Evolutionary conservation across 2,797 vertebrate species (phyloP).

Genomic region (Acridotheres tristis): DNA sequence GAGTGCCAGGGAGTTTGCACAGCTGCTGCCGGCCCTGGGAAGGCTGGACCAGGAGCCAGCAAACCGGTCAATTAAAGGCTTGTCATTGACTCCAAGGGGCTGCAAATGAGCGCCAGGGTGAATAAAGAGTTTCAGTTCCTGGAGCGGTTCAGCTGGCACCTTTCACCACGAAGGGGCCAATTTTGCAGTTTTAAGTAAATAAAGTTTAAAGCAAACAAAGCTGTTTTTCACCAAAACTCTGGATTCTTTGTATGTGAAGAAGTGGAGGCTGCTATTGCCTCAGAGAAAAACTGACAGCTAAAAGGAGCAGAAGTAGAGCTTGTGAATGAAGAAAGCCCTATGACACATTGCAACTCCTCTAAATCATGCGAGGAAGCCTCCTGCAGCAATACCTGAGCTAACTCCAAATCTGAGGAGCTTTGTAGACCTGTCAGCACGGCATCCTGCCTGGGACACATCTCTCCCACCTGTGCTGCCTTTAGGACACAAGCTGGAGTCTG

Average conservation of each 20-base stretch:
- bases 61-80: conserved; percentile 54
- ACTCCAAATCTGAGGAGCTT: not conserved
- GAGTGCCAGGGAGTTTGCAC: conserved; percentile 44
- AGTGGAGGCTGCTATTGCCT: conserved; percentile 33
- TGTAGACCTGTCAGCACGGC: not conserved
- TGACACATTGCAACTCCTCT: not conserved
- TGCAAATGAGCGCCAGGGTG: conserved; percentile 11
- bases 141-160: conserved; percentile 53
- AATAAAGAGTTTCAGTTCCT: conserved; percentile 68
- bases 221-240: conserved; percentile 58
- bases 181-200: conserved; percentile 56
- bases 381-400: not conserved
- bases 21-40: conserved; percentile 29
- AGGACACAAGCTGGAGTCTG: not conserved
- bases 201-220: conserved; percentile 56
- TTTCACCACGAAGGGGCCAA: conserved; percentile 46
- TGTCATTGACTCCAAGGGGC: conserved; percentile 40
- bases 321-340: not conserved
- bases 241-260: conserved; percentile 45
- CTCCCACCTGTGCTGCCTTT: not conserved
- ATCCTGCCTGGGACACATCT: not conserved
- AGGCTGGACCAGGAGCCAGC: conserved; percentile 27
- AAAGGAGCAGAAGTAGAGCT: not conserved
- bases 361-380: not conserved
- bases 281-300: conserved; percentile 4